Conservation (phyloP, 2,797 vertebrate species). For the Sylvia borin region DNA sequence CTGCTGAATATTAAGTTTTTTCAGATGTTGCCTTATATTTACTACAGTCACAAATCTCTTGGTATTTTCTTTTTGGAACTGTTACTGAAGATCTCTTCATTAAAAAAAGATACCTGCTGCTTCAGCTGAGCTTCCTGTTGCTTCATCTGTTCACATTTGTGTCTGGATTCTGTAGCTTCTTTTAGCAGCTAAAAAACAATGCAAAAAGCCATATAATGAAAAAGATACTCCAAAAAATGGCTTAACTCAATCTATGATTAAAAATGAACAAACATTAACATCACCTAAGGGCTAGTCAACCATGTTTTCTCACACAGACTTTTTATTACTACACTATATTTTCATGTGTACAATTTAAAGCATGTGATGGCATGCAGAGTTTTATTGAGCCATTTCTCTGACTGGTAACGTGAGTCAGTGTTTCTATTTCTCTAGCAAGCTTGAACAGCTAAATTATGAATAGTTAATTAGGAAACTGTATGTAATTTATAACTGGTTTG, state of each 20-base stretch:
- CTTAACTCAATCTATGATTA: not conserved
- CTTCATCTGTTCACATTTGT: conserved; percentile 97
- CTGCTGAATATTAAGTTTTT: not conserved
- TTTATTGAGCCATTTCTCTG: not conserved
- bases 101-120: conserved; percentile 84
- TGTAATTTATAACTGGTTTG: not conserved
- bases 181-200: conserved; percentile 87
- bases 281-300: not conserved
- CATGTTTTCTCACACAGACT: not conserved
- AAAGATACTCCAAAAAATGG: not conserved
- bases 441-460: not conserved
- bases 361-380: not conserved
- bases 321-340: not conserved
- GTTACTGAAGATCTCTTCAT: not conserved
- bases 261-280: not conserved
- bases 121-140: conserved; percentile 96
- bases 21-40: not conserved
- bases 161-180: conserved; percentile 92
- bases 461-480: not conserved
- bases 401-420: not conserved
- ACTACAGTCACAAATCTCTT: not conserved
- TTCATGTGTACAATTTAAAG: not conserved
- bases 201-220: not conserved
- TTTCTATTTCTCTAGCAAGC: not conserved
- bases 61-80: not conserved